Base-by-base conservation (phyloP, 2,888 invertebrate genomes). In the Torymus texanus region DNA sequence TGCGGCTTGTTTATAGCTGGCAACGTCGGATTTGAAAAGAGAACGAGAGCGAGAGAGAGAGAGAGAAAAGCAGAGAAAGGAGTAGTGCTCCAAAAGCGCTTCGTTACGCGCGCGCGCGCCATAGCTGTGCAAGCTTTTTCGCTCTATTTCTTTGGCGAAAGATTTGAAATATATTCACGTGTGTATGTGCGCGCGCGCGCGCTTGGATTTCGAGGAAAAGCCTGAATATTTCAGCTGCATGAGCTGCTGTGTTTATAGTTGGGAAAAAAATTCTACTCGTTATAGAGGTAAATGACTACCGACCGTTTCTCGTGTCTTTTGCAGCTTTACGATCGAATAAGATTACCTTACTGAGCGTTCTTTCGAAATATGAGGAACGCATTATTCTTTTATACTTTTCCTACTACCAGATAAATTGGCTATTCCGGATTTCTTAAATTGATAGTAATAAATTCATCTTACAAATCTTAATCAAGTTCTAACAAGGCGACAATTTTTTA, bases 71-170 rank as follows among this genome's bases (percentile, higher is more conserved):
- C 21, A 21, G 21, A 21, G 21, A 21, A 53, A 50, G n/a, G 56
- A 61, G 72, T 56, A 65, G 74, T 58, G 41, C 66, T 74, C 65
- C 50, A 63, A 65, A 65, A 55, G 58, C 58, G 74, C 56, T 66
- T 74, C 65, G 58, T 66, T 74, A 74, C 65, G 21, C 65, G 58
- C 65, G 21, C 65, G 58, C 24, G 24, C 50, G 13, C 62, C n/a
- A n/a, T 55, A n/a, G 10, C 21, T 21, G 59, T 18, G 21, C 21
- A 2, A 18, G 62, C 18, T 56, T 8, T 29, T 65, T 29, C n/a
- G 29, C 58, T 65, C 65, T 61, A 16, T 51, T 24, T 63, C n/a
- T 51, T 41, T 41, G 41, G 8, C 41, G 41, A 41, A 41, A 41
- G 41, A 41, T 41, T 41, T 41, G 41, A 41, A 41, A 41, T 41